phyloP scores from a whole-genome alignment of 2,113 vertebrate species.

The Sylvilagus bachmani region DNA sequence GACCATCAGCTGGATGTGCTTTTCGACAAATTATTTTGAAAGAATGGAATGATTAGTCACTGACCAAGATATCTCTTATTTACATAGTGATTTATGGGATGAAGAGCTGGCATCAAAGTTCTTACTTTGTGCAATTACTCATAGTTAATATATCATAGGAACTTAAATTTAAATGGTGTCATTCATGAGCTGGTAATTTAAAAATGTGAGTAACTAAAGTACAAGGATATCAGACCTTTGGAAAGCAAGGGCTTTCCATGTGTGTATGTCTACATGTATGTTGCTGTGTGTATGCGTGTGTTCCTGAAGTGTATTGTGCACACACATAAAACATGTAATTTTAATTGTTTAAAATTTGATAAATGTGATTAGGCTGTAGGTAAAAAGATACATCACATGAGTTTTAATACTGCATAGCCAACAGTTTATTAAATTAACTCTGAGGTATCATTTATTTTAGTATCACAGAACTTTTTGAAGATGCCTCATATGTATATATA shows the following conservation, averaged over 20 bases:
- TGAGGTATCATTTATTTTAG: neutral
- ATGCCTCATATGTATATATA: neutral
- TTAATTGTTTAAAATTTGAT: slow-evolving; percentile 1
- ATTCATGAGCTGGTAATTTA: neutral
- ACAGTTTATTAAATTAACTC: neutral
- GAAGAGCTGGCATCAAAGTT: neutral
- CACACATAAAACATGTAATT: neutral
- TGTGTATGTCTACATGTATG: neutral
- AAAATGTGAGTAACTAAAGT: neutral
- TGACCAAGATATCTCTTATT: neutral
- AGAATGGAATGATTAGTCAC: neutral
- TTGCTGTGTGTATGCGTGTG: neutral
- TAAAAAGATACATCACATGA: no score
- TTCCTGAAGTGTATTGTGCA: neutral
- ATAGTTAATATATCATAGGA: neutral
- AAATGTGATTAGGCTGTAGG: neutral
- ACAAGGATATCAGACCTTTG: neutral
- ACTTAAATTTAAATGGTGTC: slow-evolving; percentile 3
- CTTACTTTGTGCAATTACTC: neutral
- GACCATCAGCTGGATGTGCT: neutral
- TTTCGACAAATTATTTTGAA: neutral
- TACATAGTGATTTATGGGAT: neutral
- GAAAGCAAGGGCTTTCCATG: neutral
- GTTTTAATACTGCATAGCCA: no score
- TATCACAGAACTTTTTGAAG: neutral